These are phyloP conservation scores for Machaerirhynchus nigripectus DNA, from an alignment of 2,113 vertebrate genomes.

Conservation along the genomic window DNA sequence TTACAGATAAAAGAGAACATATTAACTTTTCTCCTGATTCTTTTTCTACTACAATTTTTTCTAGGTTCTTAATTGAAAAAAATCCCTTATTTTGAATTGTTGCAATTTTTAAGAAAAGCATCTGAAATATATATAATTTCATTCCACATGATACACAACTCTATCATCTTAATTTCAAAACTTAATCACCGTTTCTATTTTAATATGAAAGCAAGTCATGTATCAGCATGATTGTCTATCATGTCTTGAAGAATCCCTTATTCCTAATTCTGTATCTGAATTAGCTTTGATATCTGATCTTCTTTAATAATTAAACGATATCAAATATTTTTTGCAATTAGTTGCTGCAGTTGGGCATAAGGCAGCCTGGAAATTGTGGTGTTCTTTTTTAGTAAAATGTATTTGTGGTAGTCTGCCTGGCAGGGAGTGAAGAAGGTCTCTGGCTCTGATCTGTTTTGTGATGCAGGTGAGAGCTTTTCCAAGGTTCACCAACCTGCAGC, in stretches of 20 bases:
- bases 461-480: background rate
- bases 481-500: background rate
- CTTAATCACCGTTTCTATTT: background rate
- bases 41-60: background rate
- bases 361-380: background rate
- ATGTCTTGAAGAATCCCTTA: background rate
- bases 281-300: background rate
- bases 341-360: background rate
- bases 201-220: background rate
- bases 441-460: background rate
- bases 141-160: background rate
- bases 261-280: background rate
- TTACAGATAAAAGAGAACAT: background rate
- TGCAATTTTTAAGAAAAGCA: background rate
- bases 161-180: background rate
- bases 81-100: background rate
- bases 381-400: background rate
- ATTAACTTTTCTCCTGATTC: background rate
- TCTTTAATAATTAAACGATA: background rate
- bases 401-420: background rate
- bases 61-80: background rate
- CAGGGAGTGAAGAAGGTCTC: background rate
- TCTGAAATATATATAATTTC: background rate
- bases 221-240: background rate
- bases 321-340: background rate